A percentile compares a stretch with the other conserved stretches of the same genome.
Conservation (phyloP, 2,888 invertebrate species). For the Cremastinae sp. region DNA sequence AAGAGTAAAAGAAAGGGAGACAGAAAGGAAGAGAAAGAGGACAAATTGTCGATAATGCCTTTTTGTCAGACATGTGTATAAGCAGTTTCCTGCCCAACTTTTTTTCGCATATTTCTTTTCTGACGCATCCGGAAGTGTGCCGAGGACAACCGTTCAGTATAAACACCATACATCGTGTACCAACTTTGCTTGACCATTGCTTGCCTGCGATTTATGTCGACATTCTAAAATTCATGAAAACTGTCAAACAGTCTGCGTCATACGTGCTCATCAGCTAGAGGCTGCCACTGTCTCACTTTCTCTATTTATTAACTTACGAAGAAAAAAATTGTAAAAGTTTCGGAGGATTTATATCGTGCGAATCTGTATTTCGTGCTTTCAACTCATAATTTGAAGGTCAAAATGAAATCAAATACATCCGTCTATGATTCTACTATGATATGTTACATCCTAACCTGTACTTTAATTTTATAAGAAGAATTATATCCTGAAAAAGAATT, state of each 20-base stretch:
- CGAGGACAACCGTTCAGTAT: constrained; percentile 2
- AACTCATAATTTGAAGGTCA: too few relatives aligned
- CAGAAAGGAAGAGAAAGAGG: background rate
- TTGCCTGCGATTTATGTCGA: constrained; percentile 3
- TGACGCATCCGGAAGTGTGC: constrained; percentile 25
- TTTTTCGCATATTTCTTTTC: constrained; percentile 69
- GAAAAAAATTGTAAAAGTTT: too few relatives aligned
- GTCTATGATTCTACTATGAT: too few relatives aligned
- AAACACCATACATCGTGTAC: too few relatives aligned
- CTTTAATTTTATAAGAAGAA: too few relatives aligned
- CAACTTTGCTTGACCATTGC: constrained; percentile 27
- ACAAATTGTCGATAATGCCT: constrained; percentile 34
- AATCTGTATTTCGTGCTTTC: too few relatives aligned
- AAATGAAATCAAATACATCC: too few relatives aligned
- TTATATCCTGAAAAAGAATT: too few relatives aligned
- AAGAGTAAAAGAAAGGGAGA: constrained; percentile 7
- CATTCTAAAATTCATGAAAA: background rate
- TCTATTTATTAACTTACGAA: too few relatives aligned
- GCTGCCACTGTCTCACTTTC: background rate
- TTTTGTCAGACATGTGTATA: constrained; percentile 41
- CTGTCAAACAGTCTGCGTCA: constrained; percentile 1
- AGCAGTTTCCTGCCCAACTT: constrained; percentile 63
- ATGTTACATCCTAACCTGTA: too few relatives aligned
- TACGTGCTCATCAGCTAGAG: background rate
- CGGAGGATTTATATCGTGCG: too few relatives aligned